These are phyloP conservation scores for Protodeltote pygarga DNA, from an alignment of 2,888 invertebrate genomes.

Conservation along the genomic window DNA sequence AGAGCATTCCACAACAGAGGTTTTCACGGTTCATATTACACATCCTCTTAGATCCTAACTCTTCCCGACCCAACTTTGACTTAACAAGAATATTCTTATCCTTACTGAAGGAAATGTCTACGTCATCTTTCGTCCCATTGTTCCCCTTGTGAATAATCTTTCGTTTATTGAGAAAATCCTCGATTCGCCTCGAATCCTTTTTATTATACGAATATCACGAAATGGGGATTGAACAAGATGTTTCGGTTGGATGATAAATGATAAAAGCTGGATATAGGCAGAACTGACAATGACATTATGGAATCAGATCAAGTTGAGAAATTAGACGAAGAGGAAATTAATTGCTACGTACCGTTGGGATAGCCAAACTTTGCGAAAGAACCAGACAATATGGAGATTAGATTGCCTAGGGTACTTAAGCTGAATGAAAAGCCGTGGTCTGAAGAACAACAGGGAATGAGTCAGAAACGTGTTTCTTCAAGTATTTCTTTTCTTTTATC, in stretches of 20 bases:
- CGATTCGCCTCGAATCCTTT: not conserved
- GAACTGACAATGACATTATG: too few relatives aligned
- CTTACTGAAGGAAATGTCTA: conserved; percentile 11
- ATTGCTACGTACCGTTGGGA: too few relatives aligned
- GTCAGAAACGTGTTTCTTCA: too few relatives aligned
- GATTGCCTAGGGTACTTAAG: too few relatives aligned
- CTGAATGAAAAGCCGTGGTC: too few relatives aligned
- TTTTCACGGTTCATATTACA: conserved; percentile 35
- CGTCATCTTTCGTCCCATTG: conserved; percentile 21
- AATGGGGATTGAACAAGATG: too few relatives aligned
- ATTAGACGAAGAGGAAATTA: too few relatives aligned
- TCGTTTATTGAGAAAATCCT: conserved; percentile 9
- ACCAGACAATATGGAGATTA: too few relatives aligned
- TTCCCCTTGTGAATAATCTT: conserved; percentile 19
- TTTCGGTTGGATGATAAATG: conserved; percentile 17
- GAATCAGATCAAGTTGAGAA: too few relatives aligned
- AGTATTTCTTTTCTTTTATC: too few relatives aligned
- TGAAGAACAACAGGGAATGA: too few relatives aligned
- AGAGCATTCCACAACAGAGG: conserved; percentile 17
- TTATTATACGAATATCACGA: conserved; percentile 5
- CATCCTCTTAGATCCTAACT: conserved; percentile 12
- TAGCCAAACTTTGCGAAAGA: too few relatives aligned
- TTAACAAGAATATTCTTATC: conserved; percentile 17
- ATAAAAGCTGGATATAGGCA: conserved; percentile 1
- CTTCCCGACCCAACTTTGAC: conserved; percentile 14